Evolutionary conservation across 1,140 invertebrate genomes (phyloP), one percentile per base, ranked within the genome.

Genomic region (Streblospio benedicti): DNA sequence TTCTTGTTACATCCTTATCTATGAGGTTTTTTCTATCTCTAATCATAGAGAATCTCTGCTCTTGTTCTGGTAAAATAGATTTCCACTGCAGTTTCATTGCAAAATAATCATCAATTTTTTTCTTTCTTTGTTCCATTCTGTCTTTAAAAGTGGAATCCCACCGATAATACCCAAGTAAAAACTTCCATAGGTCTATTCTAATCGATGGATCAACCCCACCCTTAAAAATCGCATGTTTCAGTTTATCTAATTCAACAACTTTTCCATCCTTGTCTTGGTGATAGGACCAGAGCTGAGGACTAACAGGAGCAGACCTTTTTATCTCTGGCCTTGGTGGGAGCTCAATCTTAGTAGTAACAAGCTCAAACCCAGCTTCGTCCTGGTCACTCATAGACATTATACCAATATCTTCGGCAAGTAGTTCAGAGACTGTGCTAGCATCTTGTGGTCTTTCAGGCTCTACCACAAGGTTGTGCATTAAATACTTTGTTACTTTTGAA

Each of bases 11-110:
- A 81, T 99, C 96, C 80, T 99, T 99, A 69, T 97, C 88, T 65
- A 98, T 93, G 56, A 98, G 81, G 77, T 85, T 92, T 80, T 97
- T 95, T 64, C 91, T 82, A 65, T 97, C 93, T 57, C 88, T 83
- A 70, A 89, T 94, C 66, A 88, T 85, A 25, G 86, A 83, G 80
- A 98, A 98, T 65, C 92, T 83, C 47, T 51, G 82, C 72, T 97
- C 92, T 78, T 99, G 96, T 4, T 83, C 84, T 38, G 83, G 79
- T 4, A 86, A 87, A 74, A 99, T 91, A 1, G 88, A 87, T 66
- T 87, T 85, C 96, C 96, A 99, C 76, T 99, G 96, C 9, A 89
- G 80, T 75, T 97, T 98, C 91, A 98, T 97, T 51, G 83, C 83
- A 74, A 88, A 93, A 79, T 99, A 98, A 72, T 94, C 89, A 62